Percentiles rank a stretch among this genome's conserved stretches.
Conservation (phyloP, 2,888 invertebrate species). For the Chromoteleia sp. region DNA sequence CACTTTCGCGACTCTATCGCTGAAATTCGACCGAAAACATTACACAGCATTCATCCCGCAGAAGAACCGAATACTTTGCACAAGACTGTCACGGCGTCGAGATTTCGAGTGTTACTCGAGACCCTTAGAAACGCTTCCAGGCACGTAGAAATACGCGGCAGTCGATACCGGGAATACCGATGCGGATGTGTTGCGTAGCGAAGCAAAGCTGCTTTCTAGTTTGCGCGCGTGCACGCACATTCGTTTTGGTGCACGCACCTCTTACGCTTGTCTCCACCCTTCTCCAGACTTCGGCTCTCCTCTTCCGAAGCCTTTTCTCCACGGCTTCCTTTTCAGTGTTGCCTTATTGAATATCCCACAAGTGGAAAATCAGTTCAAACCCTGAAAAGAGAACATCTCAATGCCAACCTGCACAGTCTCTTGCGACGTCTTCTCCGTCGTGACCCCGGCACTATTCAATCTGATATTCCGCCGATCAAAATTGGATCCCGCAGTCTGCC, state of each 20-base stretch:
- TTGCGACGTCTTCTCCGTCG: constrained; percentile 70
- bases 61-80: constrained; percentile 71
- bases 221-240: constrained; percentile 69
- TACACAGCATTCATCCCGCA: constrained; percentile 56
- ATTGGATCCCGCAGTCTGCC: constrained; percentile 74
- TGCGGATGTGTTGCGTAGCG: constrained; percentile 69
- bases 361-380: constrained; percentile 82
- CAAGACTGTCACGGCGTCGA: constrained; percentile 75
- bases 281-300: constrained; percentile 70
- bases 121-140: constrained; percentile 73
- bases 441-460: constrained; percentile 75
- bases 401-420: constrained; percentile 51
- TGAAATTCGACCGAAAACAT: constrained; percentile 65
- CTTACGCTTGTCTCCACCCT: constrained; percentile 64
- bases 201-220: constrained; percentile 57
- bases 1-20: constrained; percentile 46
- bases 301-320: constrained; percentile 75
- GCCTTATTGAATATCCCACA: constrained; percentile 84
- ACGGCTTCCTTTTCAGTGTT: constrained; percentile 80
- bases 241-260: constrained; percentile 75
- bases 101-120: constrained; percentile 74
- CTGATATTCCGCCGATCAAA: constrained; percentile 79
- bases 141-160: constrained; percentile 71
- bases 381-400: constrained; percentile 77
- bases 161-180: constrained; percentile 75